phyloP scores from a whole-genome alignment of 2,797 vertebrate genomes.

The Phalloptychus januarius region DNA sequence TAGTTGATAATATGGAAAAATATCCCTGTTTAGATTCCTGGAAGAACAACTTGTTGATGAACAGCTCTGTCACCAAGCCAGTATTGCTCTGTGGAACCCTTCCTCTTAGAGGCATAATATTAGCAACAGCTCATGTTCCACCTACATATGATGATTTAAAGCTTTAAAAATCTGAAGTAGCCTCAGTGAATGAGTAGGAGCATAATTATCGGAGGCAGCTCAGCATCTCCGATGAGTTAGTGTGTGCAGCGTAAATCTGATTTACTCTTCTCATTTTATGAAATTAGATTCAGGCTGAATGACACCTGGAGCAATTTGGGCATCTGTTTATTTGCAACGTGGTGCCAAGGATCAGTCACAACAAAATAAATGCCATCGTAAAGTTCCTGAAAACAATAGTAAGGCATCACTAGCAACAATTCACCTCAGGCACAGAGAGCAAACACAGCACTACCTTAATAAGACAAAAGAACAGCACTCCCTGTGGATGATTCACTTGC shows the following conservation, averaged over 20 bases:
- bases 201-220: not conserved
- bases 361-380: not conserved
- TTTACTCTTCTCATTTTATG: not conserved
- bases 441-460: constrained; percentile 50
- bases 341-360: not conserved
- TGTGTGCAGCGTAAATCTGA: not conserved
- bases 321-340: not conserved
- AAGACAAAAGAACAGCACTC: constrained; percentile 52
- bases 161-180: not conserved
- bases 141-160: not conserved
- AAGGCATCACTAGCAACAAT: not conserved
- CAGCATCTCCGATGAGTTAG: not conserved
- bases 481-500: constrained; percentile 58
- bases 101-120: not conserved
- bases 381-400: constrained; percentile 4
- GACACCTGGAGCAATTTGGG: not conserved
- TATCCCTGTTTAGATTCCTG: too few species aligned
- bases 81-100: not conserved
- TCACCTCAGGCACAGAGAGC: constrained; percentile 17
- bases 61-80: not conserved
- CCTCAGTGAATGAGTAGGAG: not conserved
- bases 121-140: not conserved
- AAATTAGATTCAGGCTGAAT: not conserved
- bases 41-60: not conserved
- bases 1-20: not conserved